A percentile compares a stretch with the other conserved stretches of the same genome.
Conservation (phyloP, 2,888 invertebrate species). For the Ceratothoa steindachneri region DNA sequence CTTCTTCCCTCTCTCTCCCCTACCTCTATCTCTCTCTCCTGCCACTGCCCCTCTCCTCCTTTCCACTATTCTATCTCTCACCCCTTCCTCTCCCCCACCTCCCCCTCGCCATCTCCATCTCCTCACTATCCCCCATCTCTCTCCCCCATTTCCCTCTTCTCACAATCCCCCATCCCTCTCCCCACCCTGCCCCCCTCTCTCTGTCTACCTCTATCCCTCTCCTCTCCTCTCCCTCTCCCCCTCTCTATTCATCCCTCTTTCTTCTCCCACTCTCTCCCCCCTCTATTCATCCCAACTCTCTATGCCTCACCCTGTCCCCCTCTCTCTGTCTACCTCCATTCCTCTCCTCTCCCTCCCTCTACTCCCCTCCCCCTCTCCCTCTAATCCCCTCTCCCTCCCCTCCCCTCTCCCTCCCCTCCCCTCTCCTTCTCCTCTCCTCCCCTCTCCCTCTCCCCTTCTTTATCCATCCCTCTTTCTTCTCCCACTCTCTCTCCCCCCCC, state of each 20-base stretch:
- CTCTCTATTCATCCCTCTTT: conserved; percentile 9
- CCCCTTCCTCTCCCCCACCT: neutral
- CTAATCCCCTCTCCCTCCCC: conserved; percentile 2
- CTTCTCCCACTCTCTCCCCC: conserved; percentile 14
- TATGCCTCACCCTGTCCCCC: conserved; percentile 7
- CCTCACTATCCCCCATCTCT: too few relatives aligned
- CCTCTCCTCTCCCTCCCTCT: conserved; percentile 13
- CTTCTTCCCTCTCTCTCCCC: too few relatives aligned
- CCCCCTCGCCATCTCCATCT: neutral
- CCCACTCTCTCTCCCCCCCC: conserved; percentile 20
- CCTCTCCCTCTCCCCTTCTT: conserved; percentile 7
- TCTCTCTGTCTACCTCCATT: conserved; percentile 13
- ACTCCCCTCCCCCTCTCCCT: conserved; percentile 17
- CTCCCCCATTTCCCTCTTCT: neutral
- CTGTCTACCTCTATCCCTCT: neutral
- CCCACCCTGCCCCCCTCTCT: conserved; percentile 1
- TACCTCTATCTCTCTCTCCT: too few relatives aligned
- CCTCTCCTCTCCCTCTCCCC: neutral
- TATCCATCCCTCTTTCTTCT: conserved; percentile 8
- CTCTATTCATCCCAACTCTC: too few relatives aligned
- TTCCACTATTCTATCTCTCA: neutral
- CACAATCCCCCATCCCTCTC: neutral
- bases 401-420: too few relatives aligned
- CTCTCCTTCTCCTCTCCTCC: conserved; percentile 1
- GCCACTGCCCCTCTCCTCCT: too few relatives aligned